phyloP scores from a whole-genome alignment of 2,888 invertebrate genomes.

The Uloborus plumipes region DNA sequence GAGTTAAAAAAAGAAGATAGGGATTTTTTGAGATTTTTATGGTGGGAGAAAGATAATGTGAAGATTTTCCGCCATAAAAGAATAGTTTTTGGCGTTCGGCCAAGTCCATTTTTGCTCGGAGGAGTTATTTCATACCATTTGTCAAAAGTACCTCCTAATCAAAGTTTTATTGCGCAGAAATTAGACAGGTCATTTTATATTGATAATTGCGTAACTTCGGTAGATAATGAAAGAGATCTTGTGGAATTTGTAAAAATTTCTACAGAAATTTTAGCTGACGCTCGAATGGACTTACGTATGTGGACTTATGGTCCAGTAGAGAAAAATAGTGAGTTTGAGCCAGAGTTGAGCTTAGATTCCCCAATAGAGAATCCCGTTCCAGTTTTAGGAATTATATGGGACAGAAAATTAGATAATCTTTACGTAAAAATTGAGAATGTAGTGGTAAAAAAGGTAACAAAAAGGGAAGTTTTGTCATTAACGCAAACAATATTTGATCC shows the following conservation, averaged over 20 bases:
- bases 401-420: not conserved
- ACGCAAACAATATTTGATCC: not conserved
- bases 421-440: not conserved
- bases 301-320: not conserved
- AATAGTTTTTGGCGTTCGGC: no score
- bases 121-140: no score
- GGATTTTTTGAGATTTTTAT: no score
- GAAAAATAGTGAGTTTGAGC: not conserved
- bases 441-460: not conserved
- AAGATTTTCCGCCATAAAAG: no score
- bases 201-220: conserved; percentile 29
- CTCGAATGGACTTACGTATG: conserved; percentile 11
- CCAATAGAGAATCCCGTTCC: not conserved
- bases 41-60: no score
- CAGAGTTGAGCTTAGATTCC: not conserved
- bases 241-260: not conserved
- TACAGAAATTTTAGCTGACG: conserved; percentile 15
- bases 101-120: no score
- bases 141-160: no score
- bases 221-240: conserved; percentile 3
- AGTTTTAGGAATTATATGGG: conserved; percentile 1
- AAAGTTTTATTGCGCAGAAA: no score
- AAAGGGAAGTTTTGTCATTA: not conserved
- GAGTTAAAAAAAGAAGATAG: no score
- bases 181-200: no score